phyloP scores from a whole-genome alignment of 2,113 vertebrate genomes.

The Gobiocypris rarus region DNA sequence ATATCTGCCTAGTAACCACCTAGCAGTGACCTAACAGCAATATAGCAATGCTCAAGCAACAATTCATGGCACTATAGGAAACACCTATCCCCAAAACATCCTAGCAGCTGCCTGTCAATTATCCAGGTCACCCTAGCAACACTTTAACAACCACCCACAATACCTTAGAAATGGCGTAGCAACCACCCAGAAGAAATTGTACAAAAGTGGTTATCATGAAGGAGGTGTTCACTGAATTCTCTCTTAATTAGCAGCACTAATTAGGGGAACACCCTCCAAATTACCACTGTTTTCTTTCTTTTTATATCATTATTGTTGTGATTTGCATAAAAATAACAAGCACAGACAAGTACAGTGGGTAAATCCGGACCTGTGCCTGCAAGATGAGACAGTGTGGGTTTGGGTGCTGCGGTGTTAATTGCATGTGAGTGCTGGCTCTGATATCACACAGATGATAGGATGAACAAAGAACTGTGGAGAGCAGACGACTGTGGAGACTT shows the following conservation, averaged over 20 bases:
- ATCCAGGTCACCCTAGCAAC: background rate
- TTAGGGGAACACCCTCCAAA: constrained; percentile 67
- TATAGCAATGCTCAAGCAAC: too few relatives aligned
- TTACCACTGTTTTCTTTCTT: constrained; percentile 59
- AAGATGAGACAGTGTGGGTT: constrained; percentile 55
- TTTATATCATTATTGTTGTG: constrained; percentile 33
- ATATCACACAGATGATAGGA: constrained; percentile 54
- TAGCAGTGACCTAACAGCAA: too few relatives aligned
- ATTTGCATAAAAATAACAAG: constrained; percentile 78
- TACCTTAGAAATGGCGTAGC: background rate
- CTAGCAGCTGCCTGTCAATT: too few relatives aligned
- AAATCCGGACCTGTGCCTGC: constrained; percentile 61
- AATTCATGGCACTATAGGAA: too few relatives aligned
- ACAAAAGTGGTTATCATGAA: background rate
- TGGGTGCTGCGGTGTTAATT: constrained; percentile 73
- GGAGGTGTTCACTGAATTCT: background rate
- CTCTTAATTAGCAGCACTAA: constrained; percentile 71
- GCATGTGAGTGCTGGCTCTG: constrained; percentile 72
- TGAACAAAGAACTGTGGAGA: constrained; percentile 60
- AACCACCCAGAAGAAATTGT: background rate
- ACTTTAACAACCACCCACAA: background rate
- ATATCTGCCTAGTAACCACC: too few relatives aligned
- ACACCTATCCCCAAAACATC: too few relatives aligned
- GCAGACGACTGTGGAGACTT: background rate
- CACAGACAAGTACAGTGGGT: constrained; percentile 61